These are phyloP conservation scores for Trichogramma pretiosum DNA, from an alignment of 1,140 invertebrate species.

Conservation along the genomic window DNA sequence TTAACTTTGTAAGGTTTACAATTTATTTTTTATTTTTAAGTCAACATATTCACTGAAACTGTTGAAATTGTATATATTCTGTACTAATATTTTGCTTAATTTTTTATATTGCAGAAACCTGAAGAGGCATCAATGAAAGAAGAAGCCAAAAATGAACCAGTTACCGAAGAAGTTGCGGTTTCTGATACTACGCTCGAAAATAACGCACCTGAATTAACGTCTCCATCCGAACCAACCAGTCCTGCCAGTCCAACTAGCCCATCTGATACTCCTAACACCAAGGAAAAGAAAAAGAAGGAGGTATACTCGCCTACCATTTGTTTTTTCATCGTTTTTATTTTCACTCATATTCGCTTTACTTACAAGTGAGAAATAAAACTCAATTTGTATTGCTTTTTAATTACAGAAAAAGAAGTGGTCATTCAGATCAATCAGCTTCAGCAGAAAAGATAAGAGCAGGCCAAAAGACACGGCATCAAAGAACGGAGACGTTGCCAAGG, in stretches of 20 bases:
- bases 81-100: too few species aligned
- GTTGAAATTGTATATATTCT: too few species aligned
- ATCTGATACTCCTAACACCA: slow-evolving; percentile 57
- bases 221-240: slow-evolving; percentile 9
- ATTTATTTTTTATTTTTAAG: too few species aligned
- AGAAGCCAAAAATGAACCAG: slow-evolving; percentile 11
- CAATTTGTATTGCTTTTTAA: background rate
- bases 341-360: too few species aligned
- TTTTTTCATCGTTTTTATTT: too few species aligned
- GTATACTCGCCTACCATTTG: slow-evolving; percentile 29
- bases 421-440: slow-evolving; percentile 73
- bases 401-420: slow-evolving; percentile 74
- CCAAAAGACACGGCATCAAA: slow-evolving; percentile 46
- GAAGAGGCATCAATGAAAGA: slow-evolving; percentile 25
- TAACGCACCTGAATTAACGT: slow-evolving; percentile 33
- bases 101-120: slow-evolving; percentile 20
- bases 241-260: slow-evolving; percentile 30
- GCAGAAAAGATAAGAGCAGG: slow-evolving; percentile 75
- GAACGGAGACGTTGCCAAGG: slow-evolving; percentile 44
- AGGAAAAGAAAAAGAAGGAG: slow-evolving; percentile 66
- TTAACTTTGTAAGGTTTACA: too few species aligned
- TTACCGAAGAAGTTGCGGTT: slow-evolving; percentile 25
- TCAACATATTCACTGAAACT: too few species aligned
- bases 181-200: slow-evolving; percentile 40
- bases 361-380: too few species aligned